Evolutionary conservation across 2,113 vertebrate species (phyloP).

Genomic region (Psittacula cyanocephala): DNA sequence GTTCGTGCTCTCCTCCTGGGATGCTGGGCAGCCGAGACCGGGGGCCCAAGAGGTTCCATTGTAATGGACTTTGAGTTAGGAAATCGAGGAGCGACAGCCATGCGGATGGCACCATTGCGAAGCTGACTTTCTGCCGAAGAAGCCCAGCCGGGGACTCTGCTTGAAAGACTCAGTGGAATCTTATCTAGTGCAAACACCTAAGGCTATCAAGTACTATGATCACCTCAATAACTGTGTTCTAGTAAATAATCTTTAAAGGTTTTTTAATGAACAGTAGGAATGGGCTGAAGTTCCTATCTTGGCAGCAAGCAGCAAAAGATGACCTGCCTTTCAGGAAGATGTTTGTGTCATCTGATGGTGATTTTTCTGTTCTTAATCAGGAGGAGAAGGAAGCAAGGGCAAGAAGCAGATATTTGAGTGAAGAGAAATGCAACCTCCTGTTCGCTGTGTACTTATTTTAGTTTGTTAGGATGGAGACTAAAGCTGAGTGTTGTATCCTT

Average conservation of each 20-base stretch:
- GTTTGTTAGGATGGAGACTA: background rate
- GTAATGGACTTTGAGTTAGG: too few relatives aligned
- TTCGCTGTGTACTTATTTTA: background rate
- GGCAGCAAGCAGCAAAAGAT: background rate
- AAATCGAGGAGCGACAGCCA: too few relatives aligned
- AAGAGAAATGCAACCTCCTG: background rate
- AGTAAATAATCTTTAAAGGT: background rate
- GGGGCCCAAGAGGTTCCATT: too few relatives aligned
- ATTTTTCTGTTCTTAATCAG: background rate
- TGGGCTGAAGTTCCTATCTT: background rate
- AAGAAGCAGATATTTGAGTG: background rate
- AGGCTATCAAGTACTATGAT: background rate
- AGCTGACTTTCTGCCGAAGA: too few relatives aligned
- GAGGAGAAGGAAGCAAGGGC: background rate
- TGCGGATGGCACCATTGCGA: too few relatives aligned
- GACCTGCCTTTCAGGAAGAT: background rate
- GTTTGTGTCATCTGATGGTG: background rate
- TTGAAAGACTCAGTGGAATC: background rate
- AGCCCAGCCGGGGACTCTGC: background rate
- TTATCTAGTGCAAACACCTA: background rate
- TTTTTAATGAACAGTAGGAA: background rate
- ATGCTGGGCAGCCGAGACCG: too few relatives aligned
- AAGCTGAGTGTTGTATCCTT: background rate
- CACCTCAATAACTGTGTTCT: background rate
- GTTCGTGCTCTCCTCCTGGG: too few relatives aligned